Base-by-base conservation (phyloP, 2,797 vertebrate species). In the Bovichtus variegatus region DNA sequence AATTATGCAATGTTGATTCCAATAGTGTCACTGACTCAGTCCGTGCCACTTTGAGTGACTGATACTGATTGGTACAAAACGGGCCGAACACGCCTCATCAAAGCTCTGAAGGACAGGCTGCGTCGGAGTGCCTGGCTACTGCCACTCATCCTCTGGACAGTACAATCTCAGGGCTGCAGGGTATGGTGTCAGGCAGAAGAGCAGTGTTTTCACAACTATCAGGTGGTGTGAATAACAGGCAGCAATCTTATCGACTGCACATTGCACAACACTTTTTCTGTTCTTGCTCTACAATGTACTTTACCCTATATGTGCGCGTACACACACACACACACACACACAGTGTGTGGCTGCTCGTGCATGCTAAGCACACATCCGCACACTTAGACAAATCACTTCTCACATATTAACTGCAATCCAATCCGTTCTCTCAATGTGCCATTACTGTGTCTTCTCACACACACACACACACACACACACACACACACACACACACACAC, bases 171-270 rank as follows among this genome's bases (percentile, higher is more conserved):
- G 58, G 46, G 65, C 83, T 78, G 74, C 40, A 58, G 62, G 65
- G 62, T 71, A 73, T 62, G 40, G 54, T 66, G 76, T 80, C 55
- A 47, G 27, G 18, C 49, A 63, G 63, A 73, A 63, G 75, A 82
- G 73, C 49, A 13, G 50, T 67, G 66, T 79, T 82, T 80, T 88
- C 79, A 78, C 83, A 85, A 63, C 74, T 74, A 80, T 77, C 31
- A n/a, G 43, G 27, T 69, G 64, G 83, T 78, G 75, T 75, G 83
- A 87, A 89, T 84, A 86, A 76, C 57, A 81, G 64, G 57, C 62
- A 71, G 74, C 53, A 76, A 59, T 80, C 66, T 51, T 64, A 49
- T 71, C 63, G 6, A 41, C 41, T 58, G 50, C 66, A 53, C 62
- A 57, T 41, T 38, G 25, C 47, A 49, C 9, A 44, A 50, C 64